A percentile compares a stretch with the other conserved stretches of the same genome.
Evolutionary conservation across 2,797 vertebrate genomes (phyloP).

Genomic region (Hypotaenidia okinawae): DNA sequence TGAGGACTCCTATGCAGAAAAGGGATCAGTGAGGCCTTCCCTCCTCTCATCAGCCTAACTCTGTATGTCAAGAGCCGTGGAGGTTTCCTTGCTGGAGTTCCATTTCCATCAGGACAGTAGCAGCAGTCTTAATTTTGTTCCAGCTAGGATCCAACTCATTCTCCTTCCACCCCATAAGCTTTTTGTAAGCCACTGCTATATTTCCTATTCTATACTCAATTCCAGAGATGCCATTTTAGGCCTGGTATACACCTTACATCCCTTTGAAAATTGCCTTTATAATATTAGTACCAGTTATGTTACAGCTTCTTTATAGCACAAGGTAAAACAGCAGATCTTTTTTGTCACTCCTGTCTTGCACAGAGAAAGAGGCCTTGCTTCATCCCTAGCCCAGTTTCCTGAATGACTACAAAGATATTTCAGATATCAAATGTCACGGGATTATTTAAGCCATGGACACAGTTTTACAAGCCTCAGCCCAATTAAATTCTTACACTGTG

Average conservation of each 20-base stretch:
- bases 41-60: neutral
- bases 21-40: neutral
- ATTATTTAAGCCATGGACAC: neutral
- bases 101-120: neutral
- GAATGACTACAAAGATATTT: neutral
- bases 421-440: neutral
- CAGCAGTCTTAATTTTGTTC: neutral
- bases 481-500: neutral
- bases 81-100: neutral
- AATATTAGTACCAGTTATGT: neutral
- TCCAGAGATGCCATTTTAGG: neutral
- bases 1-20: neutral
- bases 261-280: neutral
- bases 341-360: neutral
- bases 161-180: neutral
- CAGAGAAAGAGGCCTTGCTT: neutral
- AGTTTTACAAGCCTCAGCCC: conserved; percentile 9
- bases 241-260: rapidly evolving
- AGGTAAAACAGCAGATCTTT: neutral
- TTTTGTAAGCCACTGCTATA: neutral
- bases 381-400: neutral
- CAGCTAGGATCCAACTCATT: neutral
- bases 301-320: neutral
- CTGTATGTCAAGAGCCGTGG: neutral
- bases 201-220: neutral